These are phyloP conservation scores for Spea bombifrons DNA, from an alignment of 2,113 vertebrate species.

Conservation along the genomic window DNA sequence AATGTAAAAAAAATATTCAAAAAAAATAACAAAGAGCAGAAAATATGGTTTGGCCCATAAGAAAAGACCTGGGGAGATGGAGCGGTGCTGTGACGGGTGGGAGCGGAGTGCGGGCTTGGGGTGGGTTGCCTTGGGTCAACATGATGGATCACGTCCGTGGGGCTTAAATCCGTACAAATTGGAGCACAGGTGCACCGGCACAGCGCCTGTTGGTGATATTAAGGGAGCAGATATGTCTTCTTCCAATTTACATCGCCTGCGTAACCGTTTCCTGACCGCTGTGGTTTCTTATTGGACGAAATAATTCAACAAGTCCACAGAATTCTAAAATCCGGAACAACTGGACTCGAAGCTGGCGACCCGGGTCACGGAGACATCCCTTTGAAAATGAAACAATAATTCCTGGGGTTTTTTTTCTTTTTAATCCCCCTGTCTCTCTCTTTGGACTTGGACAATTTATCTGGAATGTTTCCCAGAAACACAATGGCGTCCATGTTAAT, in stretches of 20 bases:
- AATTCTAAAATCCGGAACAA: background rate
- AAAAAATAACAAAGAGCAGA: too few relatives aligned
- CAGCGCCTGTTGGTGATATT: too few relatives aligned
- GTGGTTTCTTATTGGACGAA: background rate
- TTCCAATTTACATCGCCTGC: background rate
- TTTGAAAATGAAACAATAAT: background rate
- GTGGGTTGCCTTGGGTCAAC: too few relatives aligned
- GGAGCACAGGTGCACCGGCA: too few relatives aligned
- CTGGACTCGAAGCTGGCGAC: background rate
- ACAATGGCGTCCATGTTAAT: background rate
- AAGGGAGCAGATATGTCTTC: background rate
- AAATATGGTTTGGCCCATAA: too few relatives aligned
- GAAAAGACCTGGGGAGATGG: too few relatives aligned
- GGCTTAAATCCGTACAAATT: too few relatives aligned
- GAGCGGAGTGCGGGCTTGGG: too few relatives aligned
- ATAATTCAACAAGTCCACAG: background rate
- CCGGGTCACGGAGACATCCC: background rate
- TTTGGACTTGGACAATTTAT: constrained; percentile 1
- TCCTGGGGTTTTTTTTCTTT: background rate
- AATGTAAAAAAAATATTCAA: too few relatives aligned
- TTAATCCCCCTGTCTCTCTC: background rate
- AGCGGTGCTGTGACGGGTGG: too few relatives aligned
- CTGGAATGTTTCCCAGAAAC: background rate
- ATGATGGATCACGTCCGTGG: too few relatives aligned
- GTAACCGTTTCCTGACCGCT: background rate